Evolutionary conservation across 2,888 invertebrate genomes (phyloP), one percentile per base, ranked within the genome.

Genomic region (Abscondita cerata): DNA sequence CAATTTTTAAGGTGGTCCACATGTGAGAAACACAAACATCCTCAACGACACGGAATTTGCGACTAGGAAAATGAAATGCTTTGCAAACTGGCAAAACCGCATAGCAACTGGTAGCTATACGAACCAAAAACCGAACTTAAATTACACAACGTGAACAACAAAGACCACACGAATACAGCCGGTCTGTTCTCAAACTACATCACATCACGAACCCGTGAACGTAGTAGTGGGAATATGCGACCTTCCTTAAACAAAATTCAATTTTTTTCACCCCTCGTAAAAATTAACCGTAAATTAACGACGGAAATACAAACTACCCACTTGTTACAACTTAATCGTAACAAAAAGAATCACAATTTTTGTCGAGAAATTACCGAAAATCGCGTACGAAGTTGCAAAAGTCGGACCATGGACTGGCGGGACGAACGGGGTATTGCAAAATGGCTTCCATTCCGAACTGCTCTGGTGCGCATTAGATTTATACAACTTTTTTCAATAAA

Each of bases 381-480:
- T 60, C 38, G 58, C 41, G 51, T 52, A 48, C 50, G 66, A 76
- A 78, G 58, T 59, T 58, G 64, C 52, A 68, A 71, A 77, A 76
- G 78, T 78, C 79, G 77, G 75, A 71, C 73, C 66, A 72, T 62
- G 71, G 68, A 70, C 66, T 54, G 60, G 72, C 67, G 72, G 66
- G 74, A 73, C 69, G 71, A 67, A 70, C 70, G 73, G 74, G 75
- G 70, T 70, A 68, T 67, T 68, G 74, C 76, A 79, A 79, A 78
- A 79, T 79, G 79, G 78, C 78, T 73, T 76, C 77, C 72, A 70
- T 72, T 53, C 59, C 51, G 52, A 62, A 50, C 34, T 58, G 38
- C 72, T 66, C 69, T 67, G 52, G 66, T 73, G 73, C 72, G 73
- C 71, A 71, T 70, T 70, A 55, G 46, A 57, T 59, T 54, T 58